phyloP scores from a whole-genome alignment of 2,113 vertebrate species.

The Mormoops blainvillei region DNA sequence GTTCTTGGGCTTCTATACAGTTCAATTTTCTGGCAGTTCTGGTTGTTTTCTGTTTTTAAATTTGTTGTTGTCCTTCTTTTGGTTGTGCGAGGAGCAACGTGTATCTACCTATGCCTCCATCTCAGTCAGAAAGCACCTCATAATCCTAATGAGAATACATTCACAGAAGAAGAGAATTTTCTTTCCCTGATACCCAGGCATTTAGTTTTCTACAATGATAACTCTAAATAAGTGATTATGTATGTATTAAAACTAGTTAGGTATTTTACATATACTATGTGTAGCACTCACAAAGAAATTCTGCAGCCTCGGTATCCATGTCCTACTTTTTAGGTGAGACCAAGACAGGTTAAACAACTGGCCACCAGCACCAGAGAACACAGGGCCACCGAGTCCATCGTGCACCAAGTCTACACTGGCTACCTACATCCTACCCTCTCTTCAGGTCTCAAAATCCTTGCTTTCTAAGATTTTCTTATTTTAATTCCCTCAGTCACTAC shows the following conservation, averaged over 20 bases:
- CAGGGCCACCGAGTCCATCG: neutral
- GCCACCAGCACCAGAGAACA: neutral
- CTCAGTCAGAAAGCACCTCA: too few species aligned
- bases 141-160: constrained; percentile 36
- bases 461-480: neutral
- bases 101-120: too few species aligned
- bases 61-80: too few species aligned
- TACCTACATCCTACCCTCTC: neutral
- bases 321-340: neutral
- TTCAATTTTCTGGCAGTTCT: too few species aligned
- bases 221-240: neutral
- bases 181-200: neutral
- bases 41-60: too few species aligned
- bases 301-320: neutral
- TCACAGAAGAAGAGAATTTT: constrained; percentile 33
- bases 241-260: neutral
- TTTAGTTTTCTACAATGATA: neutral
- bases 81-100: too few species aligned
- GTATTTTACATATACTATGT: neutral
- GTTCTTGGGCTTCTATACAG: too few species aligned
- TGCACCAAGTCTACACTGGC: rapidly evolving
- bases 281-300: neutral
- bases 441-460: neutral
- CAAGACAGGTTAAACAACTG: neutral
- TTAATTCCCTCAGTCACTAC: neutral